Evolutionary conservation across 2,797 vertebrate species (phyloP), one percentile per base, ranked within the genome.

Genomic region (Falco concolor): DNA sequence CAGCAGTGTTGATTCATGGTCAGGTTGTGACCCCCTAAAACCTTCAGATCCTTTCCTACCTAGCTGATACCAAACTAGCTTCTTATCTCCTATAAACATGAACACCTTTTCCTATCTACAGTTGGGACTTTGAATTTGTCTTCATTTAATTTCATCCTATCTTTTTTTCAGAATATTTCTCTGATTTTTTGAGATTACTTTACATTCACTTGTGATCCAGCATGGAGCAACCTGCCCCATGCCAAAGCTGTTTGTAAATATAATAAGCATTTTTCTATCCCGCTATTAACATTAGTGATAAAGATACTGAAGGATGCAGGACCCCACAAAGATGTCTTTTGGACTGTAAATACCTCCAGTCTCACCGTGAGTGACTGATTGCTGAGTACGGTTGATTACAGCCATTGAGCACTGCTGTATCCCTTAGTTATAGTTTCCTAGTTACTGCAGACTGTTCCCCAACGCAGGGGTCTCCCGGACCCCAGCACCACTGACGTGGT

Each of bases 11-110:
- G 64, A 76, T 83, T 73, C 7, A 5, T 10, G 16, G 25, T 85
- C 67, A 56, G 77, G 61, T 34, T 72, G 45, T 87, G 72, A 91
- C 68, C 72, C 27, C 36, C 52, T 90, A 56, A 90, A 94, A 70
- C 49, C 20, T 83, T 89, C 53, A 83, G n/a, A n/a, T 81, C 30
- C 36, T 74, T 80, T 88, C 44, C 76, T 86, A 56, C 36, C 15
- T 52, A 91, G 19, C 17, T 80, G 90, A 86, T 85, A 78, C 22
- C 18, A 81, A 45, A 75, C 60, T 9, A 73, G 32, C 40, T 63
- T 69, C 54, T 94, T 95, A 86, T 94, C 76, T 77, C 9, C 36
- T n/a, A 20, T 16, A 42, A 80, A 49, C 61, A 84, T n/a, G 25
- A 72, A 54, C 72, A 27, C 19, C 42, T 86, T n/a, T 73, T 90